These are phyloP conservation scores for Lycorma delicatula DNA, from an alignment of 1,140 invertebrate species.

Conservation along the genomic window DNA sequence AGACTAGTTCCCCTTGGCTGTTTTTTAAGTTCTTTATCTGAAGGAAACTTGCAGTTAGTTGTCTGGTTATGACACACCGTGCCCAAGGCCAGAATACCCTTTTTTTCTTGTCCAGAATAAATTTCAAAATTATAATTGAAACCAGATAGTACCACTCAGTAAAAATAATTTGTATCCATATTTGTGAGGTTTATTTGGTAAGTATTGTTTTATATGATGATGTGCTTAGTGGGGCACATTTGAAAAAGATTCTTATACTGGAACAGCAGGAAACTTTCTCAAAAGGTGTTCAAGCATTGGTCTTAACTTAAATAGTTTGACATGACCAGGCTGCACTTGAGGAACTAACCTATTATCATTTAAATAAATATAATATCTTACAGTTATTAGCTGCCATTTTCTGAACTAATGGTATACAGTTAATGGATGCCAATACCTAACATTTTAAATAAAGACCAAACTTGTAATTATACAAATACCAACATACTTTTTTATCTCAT, in stretches of 20 bases:
- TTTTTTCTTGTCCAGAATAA: constrained; percentile 30
- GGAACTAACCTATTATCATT: no score
- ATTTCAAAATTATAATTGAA: constrained; percentile 35
- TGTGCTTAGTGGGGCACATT: constrained; percentile 27
- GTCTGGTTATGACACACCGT: constrained; percentile 26
- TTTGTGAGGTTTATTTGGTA: no score
- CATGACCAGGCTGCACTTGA: no score
- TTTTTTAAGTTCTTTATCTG: constrained; percentile 20
- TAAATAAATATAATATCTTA: constrained; percentile 19
- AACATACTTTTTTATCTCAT: constrained; percentile 27
- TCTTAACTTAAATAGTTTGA: constrained; percentile 11
- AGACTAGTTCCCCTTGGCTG: background rate
- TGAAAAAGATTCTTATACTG: constrained; percentile 32
- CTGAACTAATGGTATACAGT: constrained; percentile 1
- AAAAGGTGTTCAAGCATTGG: constrained; percentile 26
- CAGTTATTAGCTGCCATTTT: constrained; percentile 28
- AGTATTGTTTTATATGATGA: constrained; percentile 19
- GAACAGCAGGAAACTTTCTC: constrained; percentile 19
- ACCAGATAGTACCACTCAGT: constrained; percentile 34
- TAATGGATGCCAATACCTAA: constrained; percentile 31
- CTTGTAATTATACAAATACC: constrained; percentile 34
- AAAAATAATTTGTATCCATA: constrained; percentile 35
- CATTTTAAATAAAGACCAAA: constrained; percentile 33
- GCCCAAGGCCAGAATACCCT: constrained; percentile 24
- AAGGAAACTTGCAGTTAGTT: constrained; percentile 22